A percentile compares a stretch with the other conserved stretches of the same genome.
These are phyloP conservation scores for Meteorus cinctellus DNA, from an alignment of 2,888 invertebrate genomes.

Conservation along the genomic window DNA sequence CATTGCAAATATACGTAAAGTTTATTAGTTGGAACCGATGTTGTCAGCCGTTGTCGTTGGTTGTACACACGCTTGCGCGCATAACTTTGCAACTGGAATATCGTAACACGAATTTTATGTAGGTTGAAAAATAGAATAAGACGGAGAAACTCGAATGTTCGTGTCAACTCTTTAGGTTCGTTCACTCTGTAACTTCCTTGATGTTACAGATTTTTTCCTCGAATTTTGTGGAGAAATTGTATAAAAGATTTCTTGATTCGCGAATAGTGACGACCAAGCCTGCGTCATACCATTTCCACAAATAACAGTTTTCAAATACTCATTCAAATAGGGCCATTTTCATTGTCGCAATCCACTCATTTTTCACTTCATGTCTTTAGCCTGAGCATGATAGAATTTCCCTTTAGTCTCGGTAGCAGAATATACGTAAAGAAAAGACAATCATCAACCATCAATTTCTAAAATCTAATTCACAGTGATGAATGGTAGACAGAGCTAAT, in stretches of 20 bases:
- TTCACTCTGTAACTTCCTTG: too few relatives aligned
- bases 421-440: neutral
- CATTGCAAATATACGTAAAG: conserved; percentile 64
- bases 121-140: neutral
- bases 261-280: too few relatives aligned
- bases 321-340: too few relatives aligned
- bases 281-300: too few relatives aligned
- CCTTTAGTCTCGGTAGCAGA: neutral
- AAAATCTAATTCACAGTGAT: conserved; percentile 6
- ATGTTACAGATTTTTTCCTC: too few relatives aligned
- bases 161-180: neutral
- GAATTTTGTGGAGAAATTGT: too few relatives aligned
- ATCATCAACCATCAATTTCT: neutral
- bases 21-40: conserved; percentile 63
- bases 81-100: conserved; percentile 19
- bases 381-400: neutral
- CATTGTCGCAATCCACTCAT: neutral
- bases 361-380: too few relatives aligned
- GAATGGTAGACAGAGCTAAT: neutral
- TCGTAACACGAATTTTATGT: neutral
- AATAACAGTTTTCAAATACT: too few relatives aligned
- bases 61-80: conserved; percentile 16
- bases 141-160: neutral
- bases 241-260: too few relatives aligned
- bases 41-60: conserved; percentile 46